Evolutionary conservation across 2,888 invertebrate genomes (phyloP).

Genomic region (Mellilla xanthometata): DNA sequence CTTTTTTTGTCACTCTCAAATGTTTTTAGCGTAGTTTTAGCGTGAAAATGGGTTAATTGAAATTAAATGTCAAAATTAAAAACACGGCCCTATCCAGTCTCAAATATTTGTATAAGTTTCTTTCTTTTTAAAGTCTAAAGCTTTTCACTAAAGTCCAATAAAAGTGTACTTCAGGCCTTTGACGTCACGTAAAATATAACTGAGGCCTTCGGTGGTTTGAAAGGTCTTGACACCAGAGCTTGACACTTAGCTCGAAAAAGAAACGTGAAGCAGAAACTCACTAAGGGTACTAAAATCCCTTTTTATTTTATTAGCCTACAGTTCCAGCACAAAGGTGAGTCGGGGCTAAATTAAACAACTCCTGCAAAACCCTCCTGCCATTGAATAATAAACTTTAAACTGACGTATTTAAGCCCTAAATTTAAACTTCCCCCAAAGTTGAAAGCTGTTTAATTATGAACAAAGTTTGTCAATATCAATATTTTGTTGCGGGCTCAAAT

Average conservation of each 20-base stretch:
- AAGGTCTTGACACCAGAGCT: too few relatives aligned
- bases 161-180: conserved; percentile 40
- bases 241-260: too few relatives aligned
- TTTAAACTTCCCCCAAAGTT: conserved; percentile 22
- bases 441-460: conserved; percentile 35
- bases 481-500: conserved; percentile 50
- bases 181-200: conserved; percentile 44
- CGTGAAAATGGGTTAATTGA: too few relatives aligned
- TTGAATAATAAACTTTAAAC: conserved; percentile 41
- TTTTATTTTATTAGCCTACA: conserved; percentile 49
- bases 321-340: conserved; percentile 53
- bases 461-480: conserved; percentile 50
- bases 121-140: too few relatives aligned
- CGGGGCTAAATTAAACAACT: conserved; percentile 59
- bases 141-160: conserved; percentile 25
- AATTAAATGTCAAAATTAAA: too few relatives aligned
- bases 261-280: too few relatives aligned
- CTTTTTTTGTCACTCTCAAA: neutral
- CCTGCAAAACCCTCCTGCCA: conserved; percentile 31
- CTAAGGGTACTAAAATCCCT: conserved; percentile 43
- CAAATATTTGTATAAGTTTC: too few relatives aligned
- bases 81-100: too few relatives aligned
- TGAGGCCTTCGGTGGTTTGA: too few relatives aligned
- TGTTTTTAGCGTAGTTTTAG: too few relatives aligned
- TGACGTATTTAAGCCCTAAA: conserved; percentile 35